phyloP scores from a whole-genome alignment of 2,888 invertebrate species.

The Conomelus anceps region DNA sequence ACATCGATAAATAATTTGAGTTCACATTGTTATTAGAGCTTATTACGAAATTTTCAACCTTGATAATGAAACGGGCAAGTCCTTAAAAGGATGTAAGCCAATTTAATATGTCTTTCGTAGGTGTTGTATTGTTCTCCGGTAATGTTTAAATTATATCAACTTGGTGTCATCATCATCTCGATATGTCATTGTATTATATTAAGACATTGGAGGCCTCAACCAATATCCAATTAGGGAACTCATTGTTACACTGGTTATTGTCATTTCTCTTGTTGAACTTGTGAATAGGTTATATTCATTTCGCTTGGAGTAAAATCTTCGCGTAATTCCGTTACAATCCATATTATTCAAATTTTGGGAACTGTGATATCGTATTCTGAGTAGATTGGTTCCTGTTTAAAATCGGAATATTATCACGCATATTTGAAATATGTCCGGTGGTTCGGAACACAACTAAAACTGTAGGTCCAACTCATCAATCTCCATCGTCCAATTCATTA shows the following conservation, averaged over 20 bases:
- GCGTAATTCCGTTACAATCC: no score
- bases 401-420: no score
- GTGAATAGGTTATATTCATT: neutral
- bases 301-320: no score
- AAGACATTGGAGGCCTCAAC: neutral
- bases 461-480: no score
- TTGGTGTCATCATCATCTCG: neutral
- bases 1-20: neutral
- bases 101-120: neutral
- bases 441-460: no score
- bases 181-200: neutral
- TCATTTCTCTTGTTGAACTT: neutral
- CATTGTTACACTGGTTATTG: neutral
- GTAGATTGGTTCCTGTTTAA: no score
- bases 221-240: neutral
- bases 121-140: neutral
- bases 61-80: neutral
- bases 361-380: no score
- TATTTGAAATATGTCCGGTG: no score
- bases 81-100: neutral
- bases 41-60: neutral
- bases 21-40: neutral
- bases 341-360: no score
- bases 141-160: neutral
- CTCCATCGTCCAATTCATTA: no score